These are phyloP conservation scores for Sipunculus nudus DNA, from an alignment of 2,888 invertebrate species.

Conservation along the genomic window DNA sequence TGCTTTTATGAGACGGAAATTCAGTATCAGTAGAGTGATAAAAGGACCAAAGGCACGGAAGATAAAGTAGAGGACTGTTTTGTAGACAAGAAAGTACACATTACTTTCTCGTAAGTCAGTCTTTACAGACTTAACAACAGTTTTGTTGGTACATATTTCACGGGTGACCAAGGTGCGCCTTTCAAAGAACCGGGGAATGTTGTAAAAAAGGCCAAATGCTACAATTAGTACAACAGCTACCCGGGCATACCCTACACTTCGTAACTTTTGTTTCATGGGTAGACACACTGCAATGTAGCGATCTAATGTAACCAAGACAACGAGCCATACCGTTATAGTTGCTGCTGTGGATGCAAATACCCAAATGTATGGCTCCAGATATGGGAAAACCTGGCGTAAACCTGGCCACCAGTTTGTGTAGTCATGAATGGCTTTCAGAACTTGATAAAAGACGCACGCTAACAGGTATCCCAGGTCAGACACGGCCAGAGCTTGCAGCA, in stretches of 20 bases:
- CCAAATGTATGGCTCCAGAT: slow-evolving; percentile 33
- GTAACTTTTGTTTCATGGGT: slow-evolving; percentile 29
- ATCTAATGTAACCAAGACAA: slow-evolving; percentile 40
- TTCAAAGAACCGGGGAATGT: slow-evolving; percentile 42
- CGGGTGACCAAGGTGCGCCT: slow-evolving; percentile 13
- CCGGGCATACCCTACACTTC: slow-evolving; percentile 30
- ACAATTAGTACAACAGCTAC: slow-evolving; percentile 23
- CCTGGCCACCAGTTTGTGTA: slow-evolving; percentile 33
- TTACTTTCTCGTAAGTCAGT: slow-evolving; percentile 11
- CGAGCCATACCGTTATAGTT: slow-evolving; percentile 41
- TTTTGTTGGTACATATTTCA: slow-evolving; percentile 11
- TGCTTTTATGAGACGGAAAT: slow-evolving; percentile 33
- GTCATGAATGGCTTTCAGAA: slow-evolving; percentile 27
- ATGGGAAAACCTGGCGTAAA: slow-evolving; percentile 11
- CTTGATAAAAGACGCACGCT: slow-evolving; percentile 36
- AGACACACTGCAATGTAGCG: slow-evolving; percentile 42
- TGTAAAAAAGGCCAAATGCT: slow-evolving; percentile 39
- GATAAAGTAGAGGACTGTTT: slow-evolving; percentile 41
- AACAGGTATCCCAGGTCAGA: slow-evolving; percentile 39
- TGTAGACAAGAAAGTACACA: slow-evolving; percentile 42
- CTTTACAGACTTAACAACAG: slow-evolving; percentile 10
- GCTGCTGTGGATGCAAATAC: slow-evolving; percentile 37
- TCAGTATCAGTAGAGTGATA: slow-evolving; percentile 32
- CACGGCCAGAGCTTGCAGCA: slow-evolving; percentile 33
- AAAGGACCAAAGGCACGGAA: slow-evolving; percentile 43